Evolutionary conservation across 2,113 vertebrate genomes (phyloP).

Genomic region (Thalassoma bifasciatum): DNA sequence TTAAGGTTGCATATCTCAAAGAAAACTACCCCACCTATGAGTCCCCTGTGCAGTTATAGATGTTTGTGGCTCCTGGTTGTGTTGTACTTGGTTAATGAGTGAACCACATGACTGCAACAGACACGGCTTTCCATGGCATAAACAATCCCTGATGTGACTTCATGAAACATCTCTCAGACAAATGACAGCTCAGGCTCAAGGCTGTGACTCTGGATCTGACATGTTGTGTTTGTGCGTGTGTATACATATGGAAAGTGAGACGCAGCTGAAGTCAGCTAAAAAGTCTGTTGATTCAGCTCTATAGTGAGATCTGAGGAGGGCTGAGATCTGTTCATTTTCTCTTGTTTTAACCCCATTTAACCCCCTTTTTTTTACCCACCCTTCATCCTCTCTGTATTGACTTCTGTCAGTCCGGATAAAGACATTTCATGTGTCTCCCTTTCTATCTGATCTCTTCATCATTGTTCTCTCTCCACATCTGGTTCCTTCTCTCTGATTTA

Average conservation of each 20-base stretch:
- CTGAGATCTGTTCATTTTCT: background rate
- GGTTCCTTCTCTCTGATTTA: constrained; percentile 34
- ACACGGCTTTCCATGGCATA: constrained; percentile 12
- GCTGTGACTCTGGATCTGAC: constrained; percentile 30
- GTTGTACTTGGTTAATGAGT: constrained; percentile 22
- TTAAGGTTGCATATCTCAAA: background rate
- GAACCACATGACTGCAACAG: constrained; percentile 28
- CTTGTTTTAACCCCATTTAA: background rate
- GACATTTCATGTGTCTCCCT: constrained; percentile 6
- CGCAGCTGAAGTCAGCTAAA: constrained; percentile 48
- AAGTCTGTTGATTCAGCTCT: constrained; percentile 42
- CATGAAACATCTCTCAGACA: constrained; percentile 12
- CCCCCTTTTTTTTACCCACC: background rate
- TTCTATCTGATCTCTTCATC: constrained; percentile 19
- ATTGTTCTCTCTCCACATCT: constrained; percentile 33
- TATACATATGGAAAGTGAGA: constrained; percentile 27
- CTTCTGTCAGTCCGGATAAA: constrained; percentile 40
- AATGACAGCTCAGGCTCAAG: constrained; percentile 44
- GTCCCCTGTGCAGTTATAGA: background rate
- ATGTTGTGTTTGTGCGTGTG: background rate
- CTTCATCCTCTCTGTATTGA: background rate
- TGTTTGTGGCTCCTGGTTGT: background rate
- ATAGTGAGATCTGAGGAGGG: background rate
- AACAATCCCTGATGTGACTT: constrained; percentile 40
- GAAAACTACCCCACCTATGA: background rate